Evolutionary conservation across 2,113 vertebrate genomes (phyloP).

Genomic region (Poeciliopsis occidentalis): DNA sequence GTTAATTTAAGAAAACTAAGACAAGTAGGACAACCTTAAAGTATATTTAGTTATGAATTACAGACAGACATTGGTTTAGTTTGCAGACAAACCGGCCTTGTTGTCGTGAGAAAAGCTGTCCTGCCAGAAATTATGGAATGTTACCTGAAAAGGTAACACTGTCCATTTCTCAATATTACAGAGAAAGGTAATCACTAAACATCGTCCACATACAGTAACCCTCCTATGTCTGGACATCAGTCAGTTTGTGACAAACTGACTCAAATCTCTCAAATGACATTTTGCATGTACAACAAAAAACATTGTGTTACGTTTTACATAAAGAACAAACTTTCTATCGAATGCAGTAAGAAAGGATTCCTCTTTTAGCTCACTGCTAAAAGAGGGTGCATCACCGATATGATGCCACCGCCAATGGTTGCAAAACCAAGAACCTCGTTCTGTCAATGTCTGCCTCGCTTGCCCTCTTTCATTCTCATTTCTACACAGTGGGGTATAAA

Average conservation of each 20-base stretch:
- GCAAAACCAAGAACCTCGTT: conserved; percentile 20
- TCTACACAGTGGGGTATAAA: conserved; percentile 49
- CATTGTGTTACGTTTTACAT: conserved; percentile 7
- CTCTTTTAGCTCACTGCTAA: conserved; percentile 23
- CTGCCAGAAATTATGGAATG: neutral
- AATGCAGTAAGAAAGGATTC: conserved; percentile 30
- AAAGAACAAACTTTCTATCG: conserved; percentile 32
- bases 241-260: neutral
- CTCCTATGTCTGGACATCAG: neutral
- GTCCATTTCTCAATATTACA: neutral
- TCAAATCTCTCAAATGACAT: conserved; percentile 13
- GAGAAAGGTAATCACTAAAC: neutral
- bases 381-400: neutral
- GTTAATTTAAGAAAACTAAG: neutral
- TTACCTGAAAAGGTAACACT: neutral
- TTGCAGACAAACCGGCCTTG: neutral
- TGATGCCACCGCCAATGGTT: conserved; percentile 20
- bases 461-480: conserved; percentile 46
- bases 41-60: neutral
- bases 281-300: conserved; percentile 16
- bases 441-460: conserved; percentile 54
- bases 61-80: neutral
- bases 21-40: neutral
- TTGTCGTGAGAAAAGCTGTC: neutral
- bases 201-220: too few species aligned